Evolutionary conservation across 1,140 invertebrate species (phyloP).

Genomic region (Oncopeltus fasciatus): DNA sequence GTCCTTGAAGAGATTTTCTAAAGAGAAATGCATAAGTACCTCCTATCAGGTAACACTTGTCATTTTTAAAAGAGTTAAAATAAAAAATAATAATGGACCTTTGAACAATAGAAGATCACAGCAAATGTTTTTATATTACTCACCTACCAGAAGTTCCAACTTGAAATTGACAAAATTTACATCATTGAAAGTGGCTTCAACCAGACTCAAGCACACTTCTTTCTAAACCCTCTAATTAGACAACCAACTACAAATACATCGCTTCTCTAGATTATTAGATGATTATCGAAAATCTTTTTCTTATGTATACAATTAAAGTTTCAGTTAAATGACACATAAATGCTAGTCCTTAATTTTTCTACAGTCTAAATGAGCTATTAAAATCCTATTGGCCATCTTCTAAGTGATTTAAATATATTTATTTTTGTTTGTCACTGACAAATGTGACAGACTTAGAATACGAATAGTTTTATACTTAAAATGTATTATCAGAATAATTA

Average conservation of each 20-base stretch:
- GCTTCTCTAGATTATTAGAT: background rate
- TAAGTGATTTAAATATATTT: background rate
- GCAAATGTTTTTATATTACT: background rate
- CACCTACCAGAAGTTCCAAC: background rate
- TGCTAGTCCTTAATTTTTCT: background rate
- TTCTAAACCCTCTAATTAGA: background rate
- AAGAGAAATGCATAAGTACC: no score
- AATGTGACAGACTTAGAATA: background rate
- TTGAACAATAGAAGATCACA: background rate
- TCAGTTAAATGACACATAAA: background rate
- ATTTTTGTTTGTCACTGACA: background rate
- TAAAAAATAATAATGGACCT: no score
- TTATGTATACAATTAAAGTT: background rate
- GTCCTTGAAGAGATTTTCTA: no score
- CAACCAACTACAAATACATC: background rate
- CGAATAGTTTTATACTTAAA: background rate
- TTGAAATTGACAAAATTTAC: background rate
- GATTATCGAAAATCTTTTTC: background rate
- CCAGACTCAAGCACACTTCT: background rate
- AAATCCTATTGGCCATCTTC: background rate
- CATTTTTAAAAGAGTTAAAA: no score
- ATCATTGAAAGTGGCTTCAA: background rate
- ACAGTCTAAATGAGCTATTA: background rate
- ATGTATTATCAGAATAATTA: background rate
- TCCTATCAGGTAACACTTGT: no score